Evolutionary conservation across 92 coral and sea anemone genomes (phyloP), one percentile per base, ranked within the genome.

Genomic region (Heteractis magnifica): DNA sequence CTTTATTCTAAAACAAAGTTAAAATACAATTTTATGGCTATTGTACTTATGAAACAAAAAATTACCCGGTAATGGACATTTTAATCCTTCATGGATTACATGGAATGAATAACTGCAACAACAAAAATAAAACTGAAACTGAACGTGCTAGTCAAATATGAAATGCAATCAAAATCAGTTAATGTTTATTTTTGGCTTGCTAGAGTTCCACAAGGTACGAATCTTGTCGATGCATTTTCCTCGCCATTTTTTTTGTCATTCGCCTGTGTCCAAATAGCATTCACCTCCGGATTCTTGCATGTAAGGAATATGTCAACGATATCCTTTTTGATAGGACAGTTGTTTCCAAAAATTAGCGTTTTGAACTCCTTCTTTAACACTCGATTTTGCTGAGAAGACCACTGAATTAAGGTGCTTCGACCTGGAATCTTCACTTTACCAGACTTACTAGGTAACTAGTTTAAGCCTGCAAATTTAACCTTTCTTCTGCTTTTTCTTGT

Each of bases 141-240:
- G 12, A 60, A 56, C 8, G 8, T 60, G 68, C 68, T 60, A 15
- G 68, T 60, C 68, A 60, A 60, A 60, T 60, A 6, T 60, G 64
- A 58, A 58, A 58, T 58, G 64, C 64, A 10, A 58, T 58, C 15
- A 58, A 58, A 60, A 60, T 60, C 21, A 60, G 21, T 15, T 60
- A 60, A 18, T 16, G 5, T 18, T 60, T 60, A 60, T 60, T 62
- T 62, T 62, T 62, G 9, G 19, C 70, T 62, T 62, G 70, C 23
- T 62, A 62, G 70, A 62, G 23, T 62, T 62, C 70, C 70, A 62
- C 23, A 62, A 62, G 70, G 70, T 62, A 16, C 70, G 70, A 62
- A 62, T 62, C 70, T 62, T 62, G 70, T 62, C 70, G 70, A 62
- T 62, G 70, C 70, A 62, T 62, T 62, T 62, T 34, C 7, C 70